Evolutionary conservation across 1,140 invertebrate species (phyloP).

Genomic region (Fopius arisanus): DNA sequence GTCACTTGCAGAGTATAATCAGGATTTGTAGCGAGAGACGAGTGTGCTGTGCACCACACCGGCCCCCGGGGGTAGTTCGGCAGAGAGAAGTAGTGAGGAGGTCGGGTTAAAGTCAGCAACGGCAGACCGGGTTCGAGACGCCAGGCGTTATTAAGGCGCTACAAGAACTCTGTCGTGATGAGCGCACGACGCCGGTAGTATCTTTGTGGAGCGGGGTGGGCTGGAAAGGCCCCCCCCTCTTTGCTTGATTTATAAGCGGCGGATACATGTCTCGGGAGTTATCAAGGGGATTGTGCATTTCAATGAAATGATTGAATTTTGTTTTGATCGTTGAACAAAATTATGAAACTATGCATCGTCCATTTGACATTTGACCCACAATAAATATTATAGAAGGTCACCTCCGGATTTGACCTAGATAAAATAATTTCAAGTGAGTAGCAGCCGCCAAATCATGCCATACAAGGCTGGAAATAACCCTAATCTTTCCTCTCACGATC

Average conservation of each 20-base stretch:
- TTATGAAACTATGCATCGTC: too few species aligned
- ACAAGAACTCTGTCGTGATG: slow-evolving; percentile 64
- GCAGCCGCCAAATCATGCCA: too few species aligned
- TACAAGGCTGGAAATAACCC: too few species aligned
- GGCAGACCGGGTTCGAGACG: slow-evolving; percentile 46
- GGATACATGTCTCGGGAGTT: too few species aligned
- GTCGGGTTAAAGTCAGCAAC: slow-evolving; percentile 1
- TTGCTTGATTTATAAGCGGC: not conserved
- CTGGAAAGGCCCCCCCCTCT: not conserved
- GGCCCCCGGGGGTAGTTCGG: slow-evolving; percentile 36
- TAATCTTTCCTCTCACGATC: too few species aligned
- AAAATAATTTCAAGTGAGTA: too few species aligned
- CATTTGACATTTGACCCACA: too few species aligned
- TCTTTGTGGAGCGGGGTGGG: slow-evolving; percentile 58
- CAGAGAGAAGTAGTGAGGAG: slow-evolving; percentile 26
- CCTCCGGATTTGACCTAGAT: too few species aligned
- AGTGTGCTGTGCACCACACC: slow-evolving; percentile 26
- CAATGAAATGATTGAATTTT: too few species aligned
- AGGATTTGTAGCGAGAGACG: slow-evolving; percentile 63
- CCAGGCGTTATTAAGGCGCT: slow-evolving; percentile 64
- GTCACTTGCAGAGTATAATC: slow-evolving; percentile 66
- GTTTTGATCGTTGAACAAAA: too few species aligned
- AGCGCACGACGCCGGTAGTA: slow-evolving; percentile 57
- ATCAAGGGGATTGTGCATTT: too few species aligned
- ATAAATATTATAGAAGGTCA: too few species aligned